These are phyloP conservation scores for Cassiopea xamachana DNA, from an alignment of 30 jellyfish, hydroid and myxozoan species.

Conservation along the genomic window DNA sequence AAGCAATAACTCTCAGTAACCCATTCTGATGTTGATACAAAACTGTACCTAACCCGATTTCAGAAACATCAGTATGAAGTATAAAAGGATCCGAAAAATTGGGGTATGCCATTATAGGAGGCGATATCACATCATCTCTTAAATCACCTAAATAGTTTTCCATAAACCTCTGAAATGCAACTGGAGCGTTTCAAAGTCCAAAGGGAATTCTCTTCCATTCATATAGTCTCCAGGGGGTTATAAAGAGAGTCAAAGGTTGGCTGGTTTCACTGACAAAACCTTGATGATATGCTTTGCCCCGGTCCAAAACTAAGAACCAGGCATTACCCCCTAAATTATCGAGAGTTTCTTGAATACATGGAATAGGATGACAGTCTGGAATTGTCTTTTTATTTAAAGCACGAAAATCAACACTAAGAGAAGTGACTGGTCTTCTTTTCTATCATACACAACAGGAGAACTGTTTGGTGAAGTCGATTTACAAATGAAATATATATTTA, in stretches of 20 bases:
- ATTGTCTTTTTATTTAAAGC: constrained; percentile 38
- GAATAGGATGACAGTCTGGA: constrained; percentile 71
- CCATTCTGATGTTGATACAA: background rate
- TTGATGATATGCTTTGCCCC: constrained; percentile 69
- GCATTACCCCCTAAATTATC: constrained; percentile 58
- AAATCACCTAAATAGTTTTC: constrained; percentile 11
- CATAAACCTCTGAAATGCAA: constrained; percentile 38
- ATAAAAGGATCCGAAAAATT: too few species aligned
- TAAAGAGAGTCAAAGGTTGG: constrained; percentile 53
- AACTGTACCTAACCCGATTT: too few species aligned
- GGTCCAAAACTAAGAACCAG: constrained; percentile 70
- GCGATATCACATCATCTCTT: background rate
- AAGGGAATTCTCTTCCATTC: constrained; percentile 68
- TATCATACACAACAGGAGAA: constrained; percentile 37
- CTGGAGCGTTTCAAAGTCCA: constrained; percentile 52
- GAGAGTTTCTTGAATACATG: constrained; percentile 43
- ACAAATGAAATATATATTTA: background rate
- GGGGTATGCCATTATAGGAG: too few species aligned
- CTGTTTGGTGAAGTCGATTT: constrained; percentile 13
- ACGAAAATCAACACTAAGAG: constrained; percentile 62
- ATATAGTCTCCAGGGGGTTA: constrained; percentile 77
- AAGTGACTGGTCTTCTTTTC: constrained; percentile 41
- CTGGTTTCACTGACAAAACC: constrained; percentile 53
- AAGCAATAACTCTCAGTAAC: constrained; percentile 21
- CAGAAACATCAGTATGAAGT: too few species aligned